Base-by-base conservation (phyloP, 2,797 vertebrate genomes). In the Kryptopterus vitreolus region DNA sequence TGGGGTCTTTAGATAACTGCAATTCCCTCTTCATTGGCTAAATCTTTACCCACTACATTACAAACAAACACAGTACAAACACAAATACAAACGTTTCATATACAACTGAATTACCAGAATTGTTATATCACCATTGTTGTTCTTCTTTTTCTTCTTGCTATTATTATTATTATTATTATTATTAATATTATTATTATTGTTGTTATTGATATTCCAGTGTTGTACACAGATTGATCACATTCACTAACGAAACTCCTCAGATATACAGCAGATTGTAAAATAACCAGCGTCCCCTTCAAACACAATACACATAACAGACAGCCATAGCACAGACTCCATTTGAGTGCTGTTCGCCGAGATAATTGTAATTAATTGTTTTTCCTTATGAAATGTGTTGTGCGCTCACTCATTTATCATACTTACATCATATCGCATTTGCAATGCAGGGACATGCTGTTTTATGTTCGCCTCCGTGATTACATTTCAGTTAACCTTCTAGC, bases 341-440 rank as follows among this genome's bases (percentile, higher is more conserved):
- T 63, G 75, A 88, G 83, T 85, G 81, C 86, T 83, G 84, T 87
- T 87, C 87, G 88, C 65, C 81, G 87, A 86, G 88, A 91, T 91
- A 90, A 87, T 88, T 87, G 86, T 88, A 91, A 92, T 91, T 91
- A 90, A 91, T 91, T 71, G 72, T 83, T 84, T 87, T 82, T 86
- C 75, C 84, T 83, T 61, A 83, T 80, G 84, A 88, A 77, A 43
- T 43, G 85, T 86, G 76, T 73, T 84, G 82, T n/a, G 74, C 76
- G 85, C 77, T 35, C 58, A 84, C 84, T 90, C 88, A 87, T 90
- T 89, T 87, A 85, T 92, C 89, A 90, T 90, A 82, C 86, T 89
- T 89, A 85, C 74, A 79, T 82, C 86, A 81, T 78, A 86, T 82
- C 68, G 50, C 62, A 82, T 83, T 84, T 77, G 72, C 66, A 79